Evolutionary conservation across 2,113 vertebrate species (phyloP).

Genomic region (Eurypyga helias): DNA sequence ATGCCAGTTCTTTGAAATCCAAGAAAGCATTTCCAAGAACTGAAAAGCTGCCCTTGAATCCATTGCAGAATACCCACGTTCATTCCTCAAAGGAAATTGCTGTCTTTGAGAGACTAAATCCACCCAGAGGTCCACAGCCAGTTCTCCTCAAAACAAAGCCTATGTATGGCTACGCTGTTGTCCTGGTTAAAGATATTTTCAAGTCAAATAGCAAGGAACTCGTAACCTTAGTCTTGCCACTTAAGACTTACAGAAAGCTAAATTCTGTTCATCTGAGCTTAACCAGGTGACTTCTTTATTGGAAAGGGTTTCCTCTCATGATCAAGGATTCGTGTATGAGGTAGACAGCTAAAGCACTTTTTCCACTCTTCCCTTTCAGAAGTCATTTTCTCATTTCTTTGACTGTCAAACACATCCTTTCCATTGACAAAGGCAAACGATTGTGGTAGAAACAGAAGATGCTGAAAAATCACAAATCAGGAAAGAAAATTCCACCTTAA

Average conservation of each 20-base stretch:
- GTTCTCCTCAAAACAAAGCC: not conserved
- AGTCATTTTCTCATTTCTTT: not conserved
- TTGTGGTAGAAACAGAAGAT: not conserved
- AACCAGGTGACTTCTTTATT: not conserved
- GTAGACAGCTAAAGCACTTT: not conserved
- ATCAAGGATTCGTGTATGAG: not conserved
- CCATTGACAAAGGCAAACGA: not conserved
- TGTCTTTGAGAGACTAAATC: not conserved
- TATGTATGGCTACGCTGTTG: fast-evolving
- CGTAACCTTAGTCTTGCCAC: not conserved
- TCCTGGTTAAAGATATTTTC: not conserved
- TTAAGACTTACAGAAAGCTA: not conserved
- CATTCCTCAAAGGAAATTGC: not conserved
- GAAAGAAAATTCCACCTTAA: not conserved
- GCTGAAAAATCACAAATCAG: not conserved
- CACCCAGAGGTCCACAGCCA: not conserved
- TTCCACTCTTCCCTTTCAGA: not conserved
- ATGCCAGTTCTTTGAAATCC: constrained; percentile 17
- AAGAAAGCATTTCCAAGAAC: constrained; percentile 12
- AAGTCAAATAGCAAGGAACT: not conserved
- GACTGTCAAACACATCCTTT: not conserved
- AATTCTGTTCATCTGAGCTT: not conserved
- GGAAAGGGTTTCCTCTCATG: not conserved
- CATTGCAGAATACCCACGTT: not conserved
- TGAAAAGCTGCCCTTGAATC: not conserved